phyloP scores from a whole-genome alignment of 2,797 vertebrate genomes.

The Helicolenus hilgendorfi region DNA sequence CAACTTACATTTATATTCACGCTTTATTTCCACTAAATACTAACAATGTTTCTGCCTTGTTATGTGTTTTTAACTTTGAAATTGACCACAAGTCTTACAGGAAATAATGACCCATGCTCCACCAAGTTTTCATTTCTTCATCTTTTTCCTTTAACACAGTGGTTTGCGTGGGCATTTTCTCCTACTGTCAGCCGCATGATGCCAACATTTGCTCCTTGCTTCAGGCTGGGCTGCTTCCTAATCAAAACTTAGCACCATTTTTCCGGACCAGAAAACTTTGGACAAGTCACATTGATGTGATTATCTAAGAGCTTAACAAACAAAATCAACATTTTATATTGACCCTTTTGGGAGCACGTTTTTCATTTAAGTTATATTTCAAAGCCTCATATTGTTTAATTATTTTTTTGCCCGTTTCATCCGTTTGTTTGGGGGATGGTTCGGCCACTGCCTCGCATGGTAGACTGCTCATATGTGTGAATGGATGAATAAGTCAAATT shows the following conservation, averaged over 20 bases:
- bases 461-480: background rate
- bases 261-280: conserved; percentile 1
- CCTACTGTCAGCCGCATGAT: background rate
- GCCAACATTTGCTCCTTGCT: background rate
- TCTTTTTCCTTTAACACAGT: background rate
- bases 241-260: background rate
- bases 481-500: background rate
- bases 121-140: background rate
- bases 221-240: background rate
- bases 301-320: background rate
- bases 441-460: background rate
- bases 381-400: background rate
- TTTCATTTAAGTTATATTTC: background rate
- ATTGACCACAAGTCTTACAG: background rate
- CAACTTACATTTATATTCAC: background rate
- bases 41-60: background rate
- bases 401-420: background rate
- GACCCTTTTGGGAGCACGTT: background rate
- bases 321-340: background rate
- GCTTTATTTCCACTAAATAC: background rate
- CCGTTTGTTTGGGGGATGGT: too few relatives aligned
- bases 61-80: background rate
- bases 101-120: conserved; percentile 19
- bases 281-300: background rate
- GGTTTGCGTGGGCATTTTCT: conserved; percentile 6